Conservation (phyloP, 2,888 invertebrate species). For the Sisyra terminalis region DNA sequence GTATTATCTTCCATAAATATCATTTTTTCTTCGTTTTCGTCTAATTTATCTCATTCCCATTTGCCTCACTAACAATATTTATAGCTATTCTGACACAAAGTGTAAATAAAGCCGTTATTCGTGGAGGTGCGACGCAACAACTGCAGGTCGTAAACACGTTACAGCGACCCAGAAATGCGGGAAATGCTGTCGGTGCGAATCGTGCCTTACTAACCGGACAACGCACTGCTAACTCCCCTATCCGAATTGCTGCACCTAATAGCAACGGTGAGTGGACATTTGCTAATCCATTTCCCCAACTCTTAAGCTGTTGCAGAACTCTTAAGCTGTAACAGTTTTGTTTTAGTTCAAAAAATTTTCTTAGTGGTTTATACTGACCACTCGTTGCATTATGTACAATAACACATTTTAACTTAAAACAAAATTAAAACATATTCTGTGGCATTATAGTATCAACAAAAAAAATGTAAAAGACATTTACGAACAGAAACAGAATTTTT, state of each 20-base stretch:
- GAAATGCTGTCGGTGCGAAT: slow-evolving; percentile 18
- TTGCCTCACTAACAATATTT: not conserved
- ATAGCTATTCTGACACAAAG: slow-evolving; percentile 5
- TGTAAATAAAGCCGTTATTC: slow-evolving; percentile 5
- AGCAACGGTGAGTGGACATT: not conserved
- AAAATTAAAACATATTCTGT: too few relatives aligned
- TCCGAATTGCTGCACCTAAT: slow-evolving; percentile 24
- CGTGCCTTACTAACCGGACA: slow-evolving; percentile 23
- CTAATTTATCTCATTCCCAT: not conserved
- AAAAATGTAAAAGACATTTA: too few relatives aligned
- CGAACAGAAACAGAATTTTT: too few relatives aligned
- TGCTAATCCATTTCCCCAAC: too few relatives aligned
- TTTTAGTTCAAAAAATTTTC: too few relatives aligned
- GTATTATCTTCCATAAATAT: not conserved
- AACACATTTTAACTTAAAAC: too few relatives aligned
- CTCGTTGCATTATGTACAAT: too few relatives aligned
- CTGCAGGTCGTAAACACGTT: slow-evolving; percentile 19
- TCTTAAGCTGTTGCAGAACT: too few relatives aligned
- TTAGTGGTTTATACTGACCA: too few relatives aligned
- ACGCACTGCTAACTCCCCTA: slow-evolving; percentile 20
- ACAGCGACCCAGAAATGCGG: slow-evolving; percentile 19
- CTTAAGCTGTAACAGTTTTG: too few relatives aligned
- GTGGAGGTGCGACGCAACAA: slow-evolving; percentile 14
- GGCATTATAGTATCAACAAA: too few relatives aligned
- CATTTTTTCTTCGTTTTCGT: not conserved